phyloP scores from a whole-genome alignment of 2,888 invertebrate species.

The Limnephilus rhombicus region DNA sequence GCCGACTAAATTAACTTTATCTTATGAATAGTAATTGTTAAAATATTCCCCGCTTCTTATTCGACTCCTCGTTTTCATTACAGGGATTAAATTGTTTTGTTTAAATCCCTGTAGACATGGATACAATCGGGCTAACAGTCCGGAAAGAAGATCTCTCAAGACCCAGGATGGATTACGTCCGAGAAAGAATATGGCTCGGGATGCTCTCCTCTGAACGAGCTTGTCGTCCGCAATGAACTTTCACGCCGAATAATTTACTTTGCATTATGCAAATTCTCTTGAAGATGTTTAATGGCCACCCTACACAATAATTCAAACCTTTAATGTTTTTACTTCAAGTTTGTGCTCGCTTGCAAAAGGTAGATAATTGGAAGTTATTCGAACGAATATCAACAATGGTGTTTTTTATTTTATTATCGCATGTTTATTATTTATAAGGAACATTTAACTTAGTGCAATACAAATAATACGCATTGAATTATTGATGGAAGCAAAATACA shows the following conservation, averaged over 20 bases:
- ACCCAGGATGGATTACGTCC: conserved; percentile 60
- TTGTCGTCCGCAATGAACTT: conserved; percentile 40
- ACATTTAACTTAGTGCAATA: too few relatives aligned
- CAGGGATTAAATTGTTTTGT: conserved; percentile 65
- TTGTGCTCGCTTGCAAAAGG: too few relatives aligned
- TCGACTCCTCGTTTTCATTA: conserved; percentile 63
- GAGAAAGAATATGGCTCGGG: conserved; percentile 23
- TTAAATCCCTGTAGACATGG: conserved; percentile 61
- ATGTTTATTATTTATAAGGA: too few relatives aligned
- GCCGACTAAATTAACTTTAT: conserved; percentile 52
- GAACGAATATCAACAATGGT: too few relatives aligned
- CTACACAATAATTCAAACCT: not conserved
- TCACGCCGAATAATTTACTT: conserved; percentile 23
- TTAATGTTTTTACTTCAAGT: not conserved
- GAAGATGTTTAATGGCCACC: not conserved
- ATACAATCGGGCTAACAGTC: conserved; percentile 63
- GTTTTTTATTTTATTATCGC: too few relatives aligned
- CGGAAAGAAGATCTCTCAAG: conserved; percentile 61
- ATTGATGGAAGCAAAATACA: too few relatives aligned
- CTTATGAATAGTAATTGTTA: conserved; percentile 56
- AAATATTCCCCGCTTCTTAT: conserved; percentile 51
- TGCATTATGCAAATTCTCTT: conserved; percentile 34
- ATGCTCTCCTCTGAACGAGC: not conserved
- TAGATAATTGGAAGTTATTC: too few relatives aligned
- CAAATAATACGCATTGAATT: too few relatives aligned